Evolutionary conservation across 2,113 vertebrate genomes (phyloP).

Genomic region (Peromyscus polionotus): DNA sequence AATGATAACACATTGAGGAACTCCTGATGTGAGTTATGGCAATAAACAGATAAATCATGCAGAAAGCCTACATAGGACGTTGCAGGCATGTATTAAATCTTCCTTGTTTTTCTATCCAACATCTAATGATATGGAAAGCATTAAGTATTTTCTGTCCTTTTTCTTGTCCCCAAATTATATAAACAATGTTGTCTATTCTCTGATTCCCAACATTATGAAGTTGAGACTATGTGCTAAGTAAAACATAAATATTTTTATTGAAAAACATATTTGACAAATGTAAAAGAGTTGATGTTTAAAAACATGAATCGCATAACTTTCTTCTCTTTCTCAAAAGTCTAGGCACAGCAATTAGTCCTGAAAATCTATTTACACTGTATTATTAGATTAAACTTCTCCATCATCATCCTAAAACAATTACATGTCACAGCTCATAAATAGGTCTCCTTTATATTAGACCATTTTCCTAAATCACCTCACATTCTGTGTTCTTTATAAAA

Average conservation of each 20-base stretch:
- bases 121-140: background rate
- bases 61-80: background rate
- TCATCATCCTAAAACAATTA: background rate
- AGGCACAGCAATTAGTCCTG: background rate
- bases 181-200: background rate
- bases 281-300: background rate
- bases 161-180: background rate
- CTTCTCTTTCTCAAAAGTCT: background rate
- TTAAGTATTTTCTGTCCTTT: no score
- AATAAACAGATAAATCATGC: background rate
- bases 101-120: background rate
- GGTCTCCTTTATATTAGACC: background rate
- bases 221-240: background rate
- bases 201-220: background rate
- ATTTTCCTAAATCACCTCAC: background rate
- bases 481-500: background rate
- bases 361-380: background rate
- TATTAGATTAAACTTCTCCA: background rate
- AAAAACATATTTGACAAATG: background rate
- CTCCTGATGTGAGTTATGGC: background rate
- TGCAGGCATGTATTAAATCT: background rate
- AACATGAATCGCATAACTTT: background rate
- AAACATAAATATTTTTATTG: background rate
- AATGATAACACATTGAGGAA: background rate
- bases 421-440: background rate